Evolutionary conservation across 2,113 vertebrate species (phyloP), one percentile per base, ranked within the genome.

Genomic region (Pterophyllum scalare): DNA sequence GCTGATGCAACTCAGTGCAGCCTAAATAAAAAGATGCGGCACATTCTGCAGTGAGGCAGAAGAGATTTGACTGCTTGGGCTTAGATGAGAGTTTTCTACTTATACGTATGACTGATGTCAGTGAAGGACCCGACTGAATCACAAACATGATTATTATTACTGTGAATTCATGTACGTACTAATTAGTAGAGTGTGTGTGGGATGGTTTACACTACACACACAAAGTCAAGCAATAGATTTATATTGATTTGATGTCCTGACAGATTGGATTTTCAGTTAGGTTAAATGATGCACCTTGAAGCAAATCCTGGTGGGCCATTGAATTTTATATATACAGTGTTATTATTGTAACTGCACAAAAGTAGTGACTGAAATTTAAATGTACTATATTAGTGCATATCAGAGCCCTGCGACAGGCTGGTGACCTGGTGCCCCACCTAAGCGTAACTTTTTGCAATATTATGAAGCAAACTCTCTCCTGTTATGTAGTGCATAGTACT

Each of bases 1-100:
- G 59, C 12, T 65, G 61, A 80, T 79, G 84, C 19, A 56, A 87
- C 14, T 78, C 64, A 49, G 62, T 10, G 79, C 76, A 81, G 77
- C 79, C 67, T 78, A 76, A 88, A 85, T 85, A 59, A 89, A 77
- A 87, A 74, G 59, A 80, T 77, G 85, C 76, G 70, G 3, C 64
- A 74, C 77, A 38, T 70, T 86, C 78, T 90, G 81, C 83, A 72
- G 56, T 17, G 79, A 78, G 81, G 31, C 6, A 54, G 20, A 40
- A 81, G 84, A 61, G 40, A 80, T 72, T 70, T 43, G n/a, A 84
- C 31, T 35, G 54, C 65, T 65, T 56, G 13, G 14, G n/a, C 72
- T 79, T 43, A 28, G 19, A 59, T 79, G 52, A 83, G 72, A 43
- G 43, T 84, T 74, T 82, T 19, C 28, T 59, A 65, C 38, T 87